phyloP scores from a whole-genome alignment of 2,113 vertebrate species.

The Xiphophorus maculatus region DNA sequence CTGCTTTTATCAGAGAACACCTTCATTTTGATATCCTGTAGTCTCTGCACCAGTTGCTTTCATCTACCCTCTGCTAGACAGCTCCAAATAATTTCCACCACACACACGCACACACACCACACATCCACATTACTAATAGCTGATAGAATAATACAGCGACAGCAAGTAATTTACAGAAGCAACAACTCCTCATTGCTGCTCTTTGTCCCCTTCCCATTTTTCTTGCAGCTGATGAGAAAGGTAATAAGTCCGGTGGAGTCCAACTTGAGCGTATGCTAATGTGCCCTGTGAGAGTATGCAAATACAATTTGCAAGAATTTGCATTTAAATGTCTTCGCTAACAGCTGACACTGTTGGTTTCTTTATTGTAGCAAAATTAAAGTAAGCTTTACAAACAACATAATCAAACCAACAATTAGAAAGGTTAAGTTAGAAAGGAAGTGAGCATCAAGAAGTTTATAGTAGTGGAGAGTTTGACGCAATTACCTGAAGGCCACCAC shows the following conservation, averaged over 20 bases:
- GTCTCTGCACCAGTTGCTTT: background rate
- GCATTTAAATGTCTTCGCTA: slow-evolving; percentile 46
- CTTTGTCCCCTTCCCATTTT: slow-evolving; percentile 18
- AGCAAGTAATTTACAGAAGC: slow-evolving; percentile 12
- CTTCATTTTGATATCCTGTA: background rate
- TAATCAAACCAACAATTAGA: slow-evolving; percentile 11
- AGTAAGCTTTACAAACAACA: slow-evolving; percentile 22
- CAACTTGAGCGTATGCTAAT: slow-evolving; percentile 21
- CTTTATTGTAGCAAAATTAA: slow-evolving; percentile 20
- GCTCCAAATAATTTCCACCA: background rate
- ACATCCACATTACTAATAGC: background rate
- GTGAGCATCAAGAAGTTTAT: background rate
- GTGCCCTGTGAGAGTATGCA: slow-evolving; percentile 38
- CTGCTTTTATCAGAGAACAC: background rate
- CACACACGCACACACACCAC: background rate
- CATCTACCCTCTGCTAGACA: background rate
- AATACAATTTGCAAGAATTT: slow-evolving; percentile 51
- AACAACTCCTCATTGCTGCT: slow-evolving; percentile 6
- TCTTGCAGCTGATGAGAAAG: slow-evolving; percentile 19
- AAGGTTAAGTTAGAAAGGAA: slow-evolving; percentile 2
- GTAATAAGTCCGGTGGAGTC: slow-evolving; percentile 30
- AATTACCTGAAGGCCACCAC: too few species aligned
- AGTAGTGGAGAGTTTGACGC: too few species aligned
- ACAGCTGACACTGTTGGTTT: slow-evolving; percentile 30
- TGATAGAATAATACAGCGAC: background rate